These are phyloP conservation scores for Platycnemis pennipes DNA, from an alignment of 2,888 invertebrate species.

Conservation along the genomic window DNA sequence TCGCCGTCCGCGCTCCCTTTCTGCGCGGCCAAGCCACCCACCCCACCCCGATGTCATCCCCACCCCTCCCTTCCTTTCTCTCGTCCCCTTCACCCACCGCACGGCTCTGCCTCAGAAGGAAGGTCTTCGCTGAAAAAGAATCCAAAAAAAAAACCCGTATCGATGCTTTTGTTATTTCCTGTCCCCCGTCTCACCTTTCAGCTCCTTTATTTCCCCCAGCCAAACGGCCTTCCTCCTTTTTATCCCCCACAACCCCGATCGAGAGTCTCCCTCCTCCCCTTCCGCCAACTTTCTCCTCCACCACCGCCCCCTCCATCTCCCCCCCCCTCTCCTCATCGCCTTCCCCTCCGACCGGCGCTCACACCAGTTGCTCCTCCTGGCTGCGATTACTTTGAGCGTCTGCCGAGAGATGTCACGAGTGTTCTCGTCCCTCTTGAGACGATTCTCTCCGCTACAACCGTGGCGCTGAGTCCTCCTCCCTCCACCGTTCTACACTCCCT, in stretches of 20 bases:
- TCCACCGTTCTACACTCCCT: neutral
- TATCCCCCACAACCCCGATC: neutral
- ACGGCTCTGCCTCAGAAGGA: neutral
- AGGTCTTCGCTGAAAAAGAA: slow-evolving; percentile 34
- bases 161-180: slow-evolving; percentile 63
- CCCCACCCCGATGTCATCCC: neutral
- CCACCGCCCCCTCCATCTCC: neutral
- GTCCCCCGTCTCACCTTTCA: slow-evolving; percentile 21
- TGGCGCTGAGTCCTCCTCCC: slow-evolving; percentile 45
- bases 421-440: slow-evolving; percentile 65
- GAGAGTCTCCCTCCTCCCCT: neutral
- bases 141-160: slow-evolving; percentile 34
- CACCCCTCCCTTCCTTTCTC: neutral
- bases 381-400: slow-evolving; percentile 64
- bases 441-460: slow-evolving; percentile 54
- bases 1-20: slow-evolving; percentile 31
- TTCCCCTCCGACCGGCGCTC: neutral
- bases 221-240: neutral
- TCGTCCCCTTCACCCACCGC: neutral
- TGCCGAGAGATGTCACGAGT: slow-evolving; percentile 66
- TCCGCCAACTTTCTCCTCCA: too few species aligned
- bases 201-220: neutral
- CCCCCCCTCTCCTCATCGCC: neutral
- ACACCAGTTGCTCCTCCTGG: slow-evolving; percentile 57
- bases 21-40: neutral